A percentile compares a stretch with the other conserved stretches of the same genome.
These are phyloP conservation scores for Heptranchias perlo DNA, from an alignment of 2,113 vertebrate species.

Conservation along the genomic window DNA sequence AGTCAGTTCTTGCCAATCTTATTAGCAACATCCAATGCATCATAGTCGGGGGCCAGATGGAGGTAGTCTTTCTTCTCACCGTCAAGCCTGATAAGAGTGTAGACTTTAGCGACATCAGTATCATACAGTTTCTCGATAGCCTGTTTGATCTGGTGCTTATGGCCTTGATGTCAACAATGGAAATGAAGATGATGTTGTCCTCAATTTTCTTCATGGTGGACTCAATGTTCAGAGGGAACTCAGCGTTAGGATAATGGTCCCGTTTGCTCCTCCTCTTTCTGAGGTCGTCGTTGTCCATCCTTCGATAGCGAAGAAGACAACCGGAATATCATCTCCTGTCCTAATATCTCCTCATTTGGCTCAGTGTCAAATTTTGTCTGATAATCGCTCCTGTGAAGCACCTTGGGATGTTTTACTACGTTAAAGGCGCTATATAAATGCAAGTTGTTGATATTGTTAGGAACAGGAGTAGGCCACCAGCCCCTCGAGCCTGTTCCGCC, in stretches of 20 bases:
- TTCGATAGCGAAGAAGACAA: too few species aligned
- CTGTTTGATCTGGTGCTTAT: conserved; percentile 97
- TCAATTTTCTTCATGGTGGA: conserved; percentile 98
- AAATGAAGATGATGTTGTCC: conserved; percentile 94
- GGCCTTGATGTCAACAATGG: conserved; percentile 92
- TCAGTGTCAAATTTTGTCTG: too few species aligned
- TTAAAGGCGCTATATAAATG: too few species aligned
- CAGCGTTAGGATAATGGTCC: conserved; percentile 98
- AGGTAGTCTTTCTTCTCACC: conserved; percentile 96
- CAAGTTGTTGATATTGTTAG: too few species aligned
- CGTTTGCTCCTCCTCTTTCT: conserved; percentile 43
- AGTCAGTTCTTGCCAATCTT: conserved; percentile 90
- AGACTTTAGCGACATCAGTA: conserved; percentile 92
- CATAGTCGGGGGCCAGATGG: conserved; percentile 89
- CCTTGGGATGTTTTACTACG: too few species aligned
- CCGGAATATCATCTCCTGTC: too few species aligned
- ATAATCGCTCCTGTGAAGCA: too few species aligned
- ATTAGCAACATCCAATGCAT: conserved; percentile 95
- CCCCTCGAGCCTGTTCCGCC: too few species aligned
- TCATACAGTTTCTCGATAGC: conserved; percentile 96
- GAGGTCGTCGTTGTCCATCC: background rate
- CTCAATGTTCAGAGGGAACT: conserved; percentile 92
- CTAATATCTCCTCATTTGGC: too few species aligned
- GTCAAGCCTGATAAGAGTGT: conserved; percentile 88
- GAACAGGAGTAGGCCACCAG: too few species aligned